Conservation (phyloP, 2,113 vertebrate genomes). For the Sylvietta virens region DNA sequence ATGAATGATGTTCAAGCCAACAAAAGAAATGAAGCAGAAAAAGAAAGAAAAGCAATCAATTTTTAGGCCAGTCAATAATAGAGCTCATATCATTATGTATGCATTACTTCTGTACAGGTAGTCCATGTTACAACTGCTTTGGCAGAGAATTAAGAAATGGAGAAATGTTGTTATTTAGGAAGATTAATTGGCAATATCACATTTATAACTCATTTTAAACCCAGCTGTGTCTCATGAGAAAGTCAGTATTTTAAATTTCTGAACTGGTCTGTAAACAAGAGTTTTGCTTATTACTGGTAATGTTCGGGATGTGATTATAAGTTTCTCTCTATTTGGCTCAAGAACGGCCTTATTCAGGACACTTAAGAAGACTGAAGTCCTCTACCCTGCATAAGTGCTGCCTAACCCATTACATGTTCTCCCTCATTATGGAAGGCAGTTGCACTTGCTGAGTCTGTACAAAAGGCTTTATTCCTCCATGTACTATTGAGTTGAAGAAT, state of each 20-base stretch:
- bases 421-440: not conserved
- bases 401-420: not conserved
- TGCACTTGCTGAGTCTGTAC: not conserved
- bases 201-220: not conserved
- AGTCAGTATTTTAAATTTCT: not conserved
- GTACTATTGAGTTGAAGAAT: not conserved
- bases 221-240: not conserved
- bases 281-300: not conserved
- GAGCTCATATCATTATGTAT: not conserved
- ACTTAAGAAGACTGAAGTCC: not conserved
- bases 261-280: not conserved
- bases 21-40: not conserved
- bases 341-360: not conserved
- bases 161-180: not conserved
- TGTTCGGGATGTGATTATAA: not conserved
- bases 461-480: not conserved
- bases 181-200: not conserved
- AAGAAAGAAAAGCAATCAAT: not conserved
- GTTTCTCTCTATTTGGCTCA: not conserved
- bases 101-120: not conserved
- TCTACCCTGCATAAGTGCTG: rapidly evolving
- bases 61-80: not conserved
- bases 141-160: not conserved
- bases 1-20: not conserved
- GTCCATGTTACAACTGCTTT: not conserved